Evolutionary conservation across 2,888 invertebrate species (phyloP), one percentile per base, ranked within the genome.

Genomic region (Cetonia aurata): DNA sequence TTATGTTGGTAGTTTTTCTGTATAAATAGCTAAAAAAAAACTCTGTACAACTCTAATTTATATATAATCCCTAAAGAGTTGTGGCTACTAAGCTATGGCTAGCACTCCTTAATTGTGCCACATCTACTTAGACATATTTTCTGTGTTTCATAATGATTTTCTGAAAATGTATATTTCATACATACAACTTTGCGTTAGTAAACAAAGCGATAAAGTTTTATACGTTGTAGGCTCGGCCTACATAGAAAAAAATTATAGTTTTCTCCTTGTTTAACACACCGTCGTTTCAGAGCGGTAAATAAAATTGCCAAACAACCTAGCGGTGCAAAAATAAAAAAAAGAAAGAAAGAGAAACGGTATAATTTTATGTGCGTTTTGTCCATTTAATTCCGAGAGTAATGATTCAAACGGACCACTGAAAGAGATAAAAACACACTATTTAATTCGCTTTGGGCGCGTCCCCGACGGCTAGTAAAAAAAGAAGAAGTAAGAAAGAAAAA

Each of bases 391-490:
- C 62, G 62, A 50, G 50, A 65, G 62, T 65, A 65, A 65, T 50
- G 62, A 65, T 65, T 65, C 62, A 52, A 41, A 17, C 62, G 37
- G 37, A 50, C 50, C 62, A 52, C 62, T 17, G 62, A 65, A 65
- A 50, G 62, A 65, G 62, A 65, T 65, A 65, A 65, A 65, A 50
- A 65, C 50, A 62, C 62, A 65, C 62, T 65, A 65, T 65, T 65
- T 65, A 65, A 65, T 65, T 65, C 50, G 37, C 62, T 37, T 65
- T 41, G 50, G 62, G 62, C 62, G 50, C 62, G 50, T 65, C 50
- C 48, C 50, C 17, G 62, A 37, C 37, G 50, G 50, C 62, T 50
- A 50, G 60, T 60, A 48, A 46, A 60, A 46, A 50, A 50, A 37
- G 50, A 17, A 37, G 46, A 44, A 65, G 50, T 50, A 65, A 62